Evolutionary conservation across 2,113 vertebrate species (phyloP).

Genomic region (Ceyx melanurus): DNA sequence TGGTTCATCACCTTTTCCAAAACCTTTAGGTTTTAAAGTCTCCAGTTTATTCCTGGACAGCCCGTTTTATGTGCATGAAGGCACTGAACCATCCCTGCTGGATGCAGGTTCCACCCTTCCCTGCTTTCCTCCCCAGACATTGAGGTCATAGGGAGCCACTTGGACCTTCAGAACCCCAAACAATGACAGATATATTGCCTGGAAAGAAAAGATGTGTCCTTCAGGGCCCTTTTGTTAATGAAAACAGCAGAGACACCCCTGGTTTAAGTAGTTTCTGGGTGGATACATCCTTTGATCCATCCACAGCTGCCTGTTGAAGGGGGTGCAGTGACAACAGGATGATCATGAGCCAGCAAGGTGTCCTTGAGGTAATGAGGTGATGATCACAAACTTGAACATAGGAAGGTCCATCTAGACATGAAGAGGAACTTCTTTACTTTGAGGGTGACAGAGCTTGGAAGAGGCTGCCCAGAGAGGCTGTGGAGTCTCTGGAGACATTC

Average conservation of each 20-base stretch:
- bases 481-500: too few species aligned
- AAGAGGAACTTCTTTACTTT: too few species aligned
- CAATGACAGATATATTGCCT: not conserved
- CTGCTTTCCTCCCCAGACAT: not conserved
- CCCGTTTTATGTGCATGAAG: rapidly evolving
- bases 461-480: too few species aligned
- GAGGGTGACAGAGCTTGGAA: too few species aligned
- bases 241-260: not conserved
- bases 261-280: not conserved
- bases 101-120: not conserved
- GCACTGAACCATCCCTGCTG: not conserved
- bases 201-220: not conserved
- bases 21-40: not conserved
- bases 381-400: too few species aligned
- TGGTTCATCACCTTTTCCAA: not conserved
- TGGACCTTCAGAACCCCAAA: not conserved
- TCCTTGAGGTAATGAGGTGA: too few species aligned
- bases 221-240: not conserved
- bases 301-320: not conserved
- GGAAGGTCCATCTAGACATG: too few species aligned
- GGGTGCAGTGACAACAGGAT: not conserved
- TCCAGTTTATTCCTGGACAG: not conserved
- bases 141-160: not conserved
- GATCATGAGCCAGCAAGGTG: too few species aligned
- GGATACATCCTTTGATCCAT: rapidly evolving